Evolutionary conservation across 2,888 invertebrate species (phyloP), one percentile per base, ranked within the genome.

Genomic region (Pristionchus maxplancki): DNA sequence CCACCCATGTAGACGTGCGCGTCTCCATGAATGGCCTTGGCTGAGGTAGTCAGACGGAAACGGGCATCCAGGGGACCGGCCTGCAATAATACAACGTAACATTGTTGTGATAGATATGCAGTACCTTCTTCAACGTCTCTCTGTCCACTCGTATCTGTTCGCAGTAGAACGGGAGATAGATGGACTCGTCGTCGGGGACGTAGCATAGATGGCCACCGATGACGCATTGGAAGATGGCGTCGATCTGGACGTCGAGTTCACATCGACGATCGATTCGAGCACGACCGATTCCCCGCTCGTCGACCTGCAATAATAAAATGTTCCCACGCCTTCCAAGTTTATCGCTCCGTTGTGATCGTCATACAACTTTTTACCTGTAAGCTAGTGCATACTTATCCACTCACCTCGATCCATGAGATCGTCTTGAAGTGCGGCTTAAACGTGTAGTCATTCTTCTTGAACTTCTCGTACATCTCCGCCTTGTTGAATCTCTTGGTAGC

Each of bases 141-240:
- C 78, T 90, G 17, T 84, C 67, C 64, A 91, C 89, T 0, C 62
- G 64, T 0, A 91, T 86, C 17, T 89, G 87, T n/a, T 89, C 91
- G 62, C 90, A 89, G 34, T 90, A 90, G 81, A 92, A 92, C 17
- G 91, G 91, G 20, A 91, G 88, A 71, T 90, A 92, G 34, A 90
- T 87, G 48, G 89, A 88, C 2, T 89, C 37, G 58, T 91, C 91
- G 11, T 89, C 88, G 11, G 84, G 86, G 64, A 89, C 88, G 48
- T 90, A 89, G 9, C 90, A 84, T 15, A 90, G 89, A 87, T 90
- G 90, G 11, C 91, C 89, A 31, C 87, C 67, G 44, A 90, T 90
- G 20, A 92, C 88, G 13, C 90, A 87, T 88, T 92, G 91, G 20
- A 92, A 86, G 13, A 90, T 89, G 31, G 90, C 91, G 78, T 92